Evolutionary conservation across 2,888 invertebrate genomes (phyloP).

Genomic region (Podabrus alpinus): DNA sequence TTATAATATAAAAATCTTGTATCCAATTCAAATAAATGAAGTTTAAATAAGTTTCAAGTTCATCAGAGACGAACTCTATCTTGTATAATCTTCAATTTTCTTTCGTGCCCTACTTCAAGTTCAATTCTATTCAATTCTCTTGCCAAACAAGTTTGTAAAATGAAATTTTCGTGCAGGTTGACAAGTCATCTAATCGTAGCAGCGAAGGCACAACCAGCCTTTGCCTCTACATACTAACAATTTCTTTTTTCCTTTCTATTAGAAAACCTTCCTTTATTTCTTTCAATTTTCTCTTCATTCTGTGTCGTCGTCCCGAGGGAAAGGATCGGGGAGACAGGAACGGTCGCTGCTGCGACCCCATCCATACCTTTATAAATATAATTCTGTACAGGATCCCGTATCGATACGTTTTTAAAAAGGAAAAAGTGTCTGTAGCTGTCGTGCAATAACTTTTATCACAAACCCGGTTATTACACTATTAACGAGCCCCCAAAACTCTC

Average conservation of each 20-base stretch:
- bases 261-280: constrained; percentile 53
- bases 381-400: constrained; percentile 21
- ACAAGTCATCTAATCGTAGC: constrained; percentile 62
- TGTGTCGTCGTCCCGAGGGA: constrained; percentile 50
- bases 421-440: not conserved
- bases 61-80: constrained; percentile 49
- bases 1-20: not conserved
- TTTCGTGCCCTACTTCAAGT: constrained; percentile 51
- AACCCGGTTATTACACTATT: not conserved
- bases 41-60: constrained; percentile 49
- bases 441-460: not conserved
- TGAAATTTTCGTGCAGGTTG: constrained; percentile 63
- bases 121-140: constrained; percentile 62
- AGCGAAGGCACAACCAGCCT: constrained; percentile 29
- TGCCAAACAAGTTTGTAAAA: constrained; percentile 64
- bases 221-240: constrained; percentile 49
- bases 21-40: constrained; percentile 35
- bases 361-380: constrained; percentile 26
- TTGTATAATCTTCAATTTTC: constrained; percentile 47
- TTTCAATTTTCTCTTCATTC: constrained; percentile 62
- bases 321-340: constrained; percentile 34
- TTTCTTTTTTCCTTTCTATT: constrained; percentile 52
- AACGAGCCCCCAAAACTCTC: constrained; percentile 5
- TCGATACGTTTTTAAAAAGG: constrained; percentile 21
- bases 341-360: constrained; percentile 25